Base-by-base conservation (phyloP, 1,140 invertebrate species). In the Ridgeia piscesae region DNA sequence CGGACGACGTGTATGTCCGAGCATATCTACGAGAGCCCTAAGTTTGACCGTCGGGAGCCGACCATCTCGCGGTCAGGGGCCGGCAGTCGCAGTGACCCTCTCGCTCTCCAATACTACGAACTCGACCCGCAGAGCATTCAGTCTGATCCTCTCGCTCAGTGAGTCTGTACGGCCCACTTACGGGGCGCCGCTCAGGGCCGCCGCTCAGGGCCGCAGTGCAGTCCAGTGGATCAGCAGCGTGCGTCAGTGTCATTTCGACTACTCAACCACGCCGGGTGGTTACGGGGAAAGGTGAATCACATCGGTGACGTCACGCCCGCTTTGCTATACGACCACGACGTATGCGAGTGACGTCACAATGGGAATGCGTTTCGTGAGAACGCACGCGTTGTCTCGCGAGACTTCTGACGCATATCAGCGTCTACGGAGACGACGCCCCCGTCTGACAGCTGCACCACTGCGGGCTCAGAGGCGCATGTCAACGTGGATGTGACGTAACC, bases 1-100 rank as follows among this genome's bases (percentile, higher is more conserved):
- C 34, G 31, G 27, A 89, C 34, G 27, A 50, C 89, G 89, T 88
- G 89, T 35, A 35, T 34, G 90, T 91, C 50, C 91, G 58, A 92
- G 89, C 92, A 92, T 90, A 93, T 93, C 35, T 93, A 92, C 93
- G 92, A 93, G 34, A 93, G 88, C 89, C 91, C 93, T 27, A 93
- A 42, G 92, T 93, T 92, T 91, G 90, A 88, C 42, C 91, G 93
- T 21, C 92, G 91, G 90, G 92, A 91, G 34, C n/a, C 34, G 48
- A 58, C 31, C 48, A 48, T 35, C 50, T 0, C 50, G 31, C 50
- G 17, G 58, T 34, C 89, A 34, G 89, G 89, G 34, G 58, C 27
- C 2, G 35, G 35, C 89, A 90, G 35, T 90, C 33, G 35, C n/a
- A 90, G 89, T 90, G 89, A 90, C 35, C 89, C 89, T 14, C 35